phyloP scores from a whole-genome alignment of 1,140 invertebrate genomes.

The Globodera rostochiensis region DNA sequence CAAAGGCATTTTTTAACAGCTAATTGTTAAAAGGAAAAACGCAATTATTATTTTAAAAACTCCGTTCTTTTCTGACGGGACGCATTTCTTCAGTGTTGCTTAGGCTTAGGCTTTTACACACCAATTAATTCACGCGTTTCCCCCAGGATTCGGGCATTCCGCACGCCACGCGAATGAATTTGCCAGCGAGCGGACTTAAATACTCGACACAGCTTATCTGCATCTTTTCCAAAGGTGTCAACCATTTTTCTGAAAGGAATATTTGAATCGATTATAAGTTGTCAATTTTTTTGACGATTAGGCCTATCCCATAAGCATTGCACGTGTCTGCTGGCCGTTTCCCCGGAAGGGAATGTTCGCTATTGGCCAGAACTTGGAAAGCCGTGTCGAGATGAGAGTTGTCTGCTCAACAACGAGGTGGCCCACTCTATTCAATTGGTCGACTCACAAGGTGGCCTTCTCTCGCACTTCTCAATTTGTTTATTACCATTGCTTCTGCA shows the following conservation, averaged over 20 bases:
- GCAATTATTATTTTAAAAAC: too few species aligned
- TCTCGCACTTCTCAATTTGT: constrained; percentile 27
- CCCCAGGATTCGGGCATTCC: constrained; percentile 33
- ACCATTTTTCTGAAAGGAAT: too few species aligned
- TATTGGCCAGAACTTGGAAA: constrained; percentile 44
- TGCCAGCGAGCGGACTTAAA: constrained; percentile 37
- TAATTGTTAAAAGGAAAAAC: background rate
- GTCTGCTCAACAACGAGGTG: constrained; percentile 44
- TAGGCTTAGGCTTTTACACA: background rate
- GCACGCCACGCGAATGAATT: constrained; percentile 23
- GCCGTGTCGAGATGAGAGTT: constrained; percentile 32
- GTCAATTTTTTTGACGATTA: background rate
- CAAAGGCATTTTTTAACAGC: constrained; percentile 16
- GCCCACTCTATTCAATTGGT: constrained; percentile 37
- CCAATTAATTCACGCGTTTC: background rate
- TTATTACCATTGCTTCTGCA: constrained; percentile 8
- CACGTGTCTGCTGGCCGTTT: constrained; percentile 25
- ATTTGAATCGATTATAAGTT: background rate
- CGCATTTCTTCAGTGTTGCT: too few species aligned
- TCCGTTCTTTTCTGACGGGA: background rate
- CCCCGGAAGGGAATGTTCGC: constrained; percentile 35
- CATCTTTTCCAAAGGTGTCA: constrained; percentile 33
- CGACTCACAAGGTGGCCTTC: constrained; percentile 28
- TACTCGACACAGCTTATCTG: constrained; percentile 27
- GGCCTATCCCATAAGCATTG: constrained; percentile 12